phyloP scores from a whole-genome alignment of 2,888 invertebrate genomes.

The Muscina levida region DNA sequence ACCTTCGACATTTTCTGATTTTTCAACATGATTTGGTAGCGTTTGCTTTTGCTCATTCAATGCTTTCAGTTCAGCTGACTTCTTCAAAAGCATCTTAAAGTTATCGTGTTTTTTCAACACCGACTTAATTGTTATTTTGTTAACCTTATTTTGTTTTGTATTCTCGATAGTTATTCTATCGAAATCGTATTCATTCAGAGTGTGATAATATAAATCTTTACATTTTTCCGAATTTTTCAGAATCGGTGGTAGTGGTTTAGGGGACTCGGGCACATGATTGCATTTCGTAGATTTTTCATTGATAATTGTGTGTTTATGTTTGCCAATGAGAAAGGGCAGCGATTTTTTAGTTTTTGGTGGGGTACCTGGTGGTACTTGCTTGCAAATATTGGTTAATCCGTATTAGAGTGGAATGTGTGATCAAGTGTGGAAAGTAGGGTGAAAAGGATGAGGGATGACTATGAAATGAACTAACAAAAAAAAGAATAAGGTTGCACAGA shows the following conservation, averaged over 20 bases:
- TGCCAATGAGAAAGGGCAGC: conserved; percentile 38
- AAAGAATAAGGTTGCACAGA: no score
- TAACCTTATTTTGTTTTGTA: conserved; percentile 54
- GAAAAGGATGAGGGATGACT: no score
- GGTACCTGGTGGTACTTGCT: conserved; percentile 75
- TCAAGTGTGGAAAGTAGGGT: no score
- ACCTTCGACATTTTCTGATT: conserved; percentile 24
- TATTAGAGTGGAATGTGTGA: not conserved
- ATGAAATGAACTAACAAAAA: no score
- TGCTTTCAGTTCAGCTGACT: conserved; percentile 42
- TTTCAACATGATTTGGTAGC: not conserved
- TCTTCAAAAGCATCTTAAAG: conserved; percentile 49
- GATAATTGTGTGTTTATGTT: conserved; percentile 31
- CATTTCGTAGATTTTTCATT: not conserved
- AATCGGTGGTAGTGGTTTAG: conserved; percentile 46
- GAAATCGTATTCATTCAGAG: conserved; percentile 52
- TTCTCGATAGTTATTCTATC: conserved; percentile 54
- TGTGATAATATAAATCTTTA: conserved; percentile 57
- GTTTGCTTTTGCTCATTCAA: no score
- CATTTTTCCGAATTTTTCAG: conserved; percentile 44
- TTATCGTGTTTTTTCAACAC: conserved; percentile 62
- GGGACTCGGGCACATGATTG: not conserved
- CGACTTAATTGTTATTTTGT: conserved; percentile 55
- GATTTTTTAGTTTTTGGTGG: conserved; percentile 55
- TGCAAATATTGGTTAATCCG: conserved; percentile 71